Percentiles rank a stretch among this genome's conserved stretches.
Evolutionary conservation across 2,888 invertebrate species (phyloP).

Genomic region (Helobdella robusta): DNA sequence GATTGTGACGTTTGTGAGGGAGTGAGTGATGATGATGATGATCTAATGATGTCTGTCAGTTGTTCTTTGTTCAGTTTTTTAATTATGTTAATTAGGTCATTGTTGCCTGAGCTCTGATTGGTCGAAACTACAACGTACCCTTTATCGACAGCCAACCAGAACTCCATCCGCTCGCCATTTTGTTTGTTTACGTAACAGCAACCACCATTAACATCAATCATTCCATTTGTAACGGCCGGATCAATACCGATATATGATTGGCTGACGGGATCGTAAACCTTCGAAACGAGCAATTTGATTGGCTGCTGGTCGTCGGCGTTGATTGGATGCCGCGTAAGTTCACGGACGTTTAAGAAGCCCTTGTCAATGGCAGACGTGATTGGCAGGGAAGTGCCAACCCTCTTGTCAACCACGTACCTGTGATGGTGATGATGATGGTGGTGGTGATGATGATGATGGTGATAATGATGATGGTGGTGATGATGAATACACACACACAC

Average conservation of each 20-base stretch:
- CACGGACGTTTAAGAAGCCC: constrained; percentile 32
- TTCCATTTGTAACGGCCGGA: constrained; percentile 42
- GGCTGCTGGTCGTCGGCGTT: background rate
- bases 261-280: background rate
- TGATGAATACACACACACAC: too few species aligned
- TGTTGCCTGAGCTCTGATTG: background rate
- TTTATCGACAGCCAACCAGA: background rate
- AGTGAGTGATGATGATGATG: too few species aligned
- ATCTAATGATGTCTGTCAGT: background rate
- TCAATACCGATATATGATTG: constrained; percentile 32
- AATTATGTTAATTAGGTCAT: background rate
- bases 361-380: constrained; percentile 33
- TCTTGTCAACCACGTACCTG: constrained; percentile 31
- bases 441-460: too few species aligned
- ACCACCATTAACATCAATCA: constrained; percentile 41
- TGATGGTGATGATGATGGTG: too few species aligned
- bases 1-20: too few species aligned
- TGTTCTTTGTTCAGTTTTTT: background rate
- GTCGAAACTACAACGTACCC: background rate
- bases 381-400: constrained; percentile 32
- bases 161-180: background rate
- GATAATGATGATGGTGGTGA: too few species aligned
- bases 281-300: background rate
- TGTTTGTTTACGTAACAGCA: constrained; percentile 13
- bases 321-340: constrained; percentile 13